Evolutionary conservation across 92 coral and sea anemone genomes (phyloP).

Genomic region (Porites rus): DNA sequence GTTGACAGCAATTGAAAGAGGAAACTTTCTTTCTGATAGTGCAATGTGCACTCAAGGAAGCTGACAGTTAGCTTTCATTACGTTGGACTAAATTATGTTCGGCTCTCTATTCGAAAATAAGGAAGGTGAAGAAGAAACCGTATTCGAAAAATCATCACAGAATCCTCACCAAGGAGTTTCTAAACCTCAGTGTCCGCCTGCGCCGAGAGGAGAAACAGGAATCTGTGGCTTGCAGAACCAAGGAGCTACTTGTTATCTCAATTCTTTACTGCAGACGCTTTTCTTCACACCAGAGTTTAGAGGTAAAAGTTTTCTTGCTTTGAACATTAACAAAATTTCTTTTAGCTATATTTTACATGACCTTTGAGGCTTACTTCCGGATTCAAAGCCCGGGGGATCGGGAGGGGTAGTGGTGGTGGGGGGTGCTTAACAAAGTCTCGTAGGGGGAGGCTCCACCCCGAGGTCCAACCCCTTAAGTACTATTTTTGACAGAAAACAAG

Average conservation of each 20-base stretch:
- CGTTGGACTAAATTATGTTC: conserved; percentile 55
- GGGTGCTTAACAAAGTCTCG: no score
- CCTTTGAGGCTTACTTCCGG: no score
- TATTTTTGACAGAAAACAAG: no score
- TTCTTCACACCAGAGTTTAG: conserved; percentile 86
- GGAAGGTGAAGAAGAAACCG: conserved; percentile 40
- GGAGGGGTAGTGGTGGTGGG: no score
- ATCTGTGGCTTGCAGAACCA: conserved; percentile 86
- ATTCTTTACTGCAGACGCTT: conserved; percentile 82
- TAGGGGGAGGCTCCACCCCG: no score
- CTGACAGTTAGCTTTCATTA: not conserved
- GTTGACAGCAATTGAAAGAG: not conserved
- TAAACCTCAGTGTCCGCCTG: conserved; percentile 39
- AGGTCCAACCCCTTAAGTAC: no score
- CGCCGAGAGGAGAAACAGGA: conserved; percentile 67
- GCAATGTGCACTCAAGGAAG: conserved; percentile 7
- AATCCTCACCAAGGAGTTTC: conserved; percentile 1
- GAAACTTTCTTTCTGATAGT: not conserved
- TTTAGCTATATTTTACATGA: no score
- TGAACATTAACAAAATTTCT: not conserved
- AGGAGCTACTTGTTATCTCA: conserved; percentile 90
- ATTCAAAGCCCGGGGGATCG: no score
- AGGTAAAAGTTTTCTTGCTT: conserved; percentile 53
- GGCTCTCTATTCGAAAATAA: conserved; percentile 66
- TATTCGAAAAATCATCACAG: not conserved